Percentiles rank a stretch among this genome's conserved stretches.
Evolutionary conservation across 2,113 vertebrate genomes (phyloP).

Genomic region (Gopherus flavomarginatus): DNA sequence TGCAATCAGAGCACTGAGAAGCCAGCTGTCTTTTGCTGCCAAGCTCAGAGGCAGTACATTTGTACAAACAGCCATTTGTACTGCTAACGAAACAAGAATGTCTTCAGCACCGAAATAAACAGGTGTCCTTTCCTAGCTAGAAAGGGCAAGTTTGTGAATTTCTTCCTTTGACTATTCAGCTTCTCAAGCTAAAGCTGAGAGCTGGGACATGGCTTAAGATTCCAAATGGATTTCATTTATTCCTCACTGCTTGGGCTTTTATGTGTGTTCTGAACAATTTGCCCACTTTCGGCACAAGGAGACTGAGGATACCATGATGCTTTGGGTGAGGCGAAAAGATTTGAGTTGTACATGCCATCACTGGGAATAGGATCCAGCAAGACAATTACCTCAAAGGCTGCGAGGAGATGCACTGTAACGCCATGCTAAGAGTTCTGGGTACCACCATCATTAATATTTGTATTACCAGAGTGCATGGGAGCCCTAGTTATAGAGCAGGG

Average conservation of each 20-base stretch:
- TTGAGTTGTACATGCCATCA: not conserved
- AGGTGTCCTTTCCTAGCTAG: slow-evolving; percentile 20
- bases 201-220: not conserved
- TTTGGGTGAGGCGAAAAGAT: not conserved
- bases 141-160: slow-evolving; percentile 28
- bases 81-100: slow-evolving; percentile 1
- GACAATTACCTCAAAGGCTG: not conserved
- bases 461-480: not conserved
- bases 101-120: slow-evolving; percentile 11
- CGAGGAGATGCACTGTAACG: not conserved
- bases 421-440: not conserved
- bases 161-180: slow-evolving; percentile 6
- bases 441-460: not conserved
- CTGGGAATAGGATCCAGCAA: not conserved
- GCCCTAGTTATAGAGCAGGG: not conserved
- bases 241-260: not conserved
- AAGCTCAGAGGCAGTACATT: not conserved
- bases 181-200: not conserved
- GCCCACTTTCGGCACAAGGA: not conserved
- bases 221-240: not conserved
- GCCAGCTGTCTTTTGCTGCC: not conserved
- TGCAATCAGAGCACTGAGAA: not conserved
- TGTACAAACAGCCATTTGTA: not conserved
- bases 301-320: not conserved
- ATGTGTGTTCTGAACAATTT: not conserved